Percentiles rank a stretch among this genome's conserved stretches.
Evolutionary conservation across 2,113 vertebrate genomes (phyloP).

Genomic region (Rallus limicola): DNA sequence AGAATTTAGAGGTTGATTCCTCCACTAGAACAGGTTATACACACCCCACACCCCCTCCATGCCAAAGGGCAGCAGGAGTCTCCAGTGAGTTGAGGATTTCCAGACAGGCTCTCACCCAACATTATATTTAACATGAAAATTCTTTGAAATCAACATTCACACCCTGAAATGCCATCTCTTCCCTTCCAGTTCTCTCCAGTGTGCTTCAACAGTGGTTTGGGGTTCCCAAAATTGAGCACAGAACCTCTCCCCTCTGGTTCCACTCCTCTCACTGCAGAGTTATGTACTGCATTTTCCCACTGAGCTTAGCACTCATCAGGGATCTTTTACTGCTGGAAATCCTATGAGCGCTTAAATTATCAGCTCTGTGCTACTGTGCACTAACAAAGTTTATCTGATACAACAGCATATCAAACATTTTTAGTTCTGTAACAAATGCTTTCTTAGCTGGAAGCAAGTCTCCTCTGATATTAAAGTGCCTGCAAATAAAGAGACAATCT

Average conservation of each 20-base stretch:
- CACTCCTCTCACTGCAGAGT: neutral
- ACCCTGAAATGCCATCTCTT: neutral
- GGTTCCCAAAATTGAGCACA: neutral
- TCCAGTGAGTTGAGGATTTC: neutral
- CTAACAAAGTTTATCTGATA: conserved; percentile 15
- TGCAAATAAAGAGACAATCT: neutral
- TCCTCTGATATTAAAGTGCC: neutral
- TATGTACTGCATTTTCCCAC: neutral
- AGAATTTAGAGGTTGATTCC: neutral
- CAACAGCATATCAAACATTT: neutral
- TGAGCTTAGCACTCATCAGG: neutral
- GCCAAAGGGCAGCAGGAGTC: neutral
- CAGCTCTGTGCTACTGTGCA: neutral
- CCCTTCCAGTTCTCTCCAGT: neutral
- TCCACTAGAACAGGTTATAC: neutral
- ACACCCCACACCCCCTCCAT: neutral
- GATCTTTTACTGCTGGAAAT: neutral
- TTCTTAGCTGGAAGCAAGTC: conserved; percentile 31
- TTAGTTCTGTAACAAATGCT: conserved; percentile 9
- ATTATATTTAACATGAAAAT: neutral
- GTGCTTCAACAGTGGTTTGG: neutral
- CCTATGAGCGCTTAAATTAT: neutral
- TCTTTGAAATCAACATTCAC: neutral
- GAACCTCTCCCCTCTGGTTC: neutral
- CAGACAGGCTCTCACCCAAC: neutral